Base-by-base conservation (phyloP, 2,797 vertebrate genomes). In the Cynodonichthys magdalenae region DNA sequence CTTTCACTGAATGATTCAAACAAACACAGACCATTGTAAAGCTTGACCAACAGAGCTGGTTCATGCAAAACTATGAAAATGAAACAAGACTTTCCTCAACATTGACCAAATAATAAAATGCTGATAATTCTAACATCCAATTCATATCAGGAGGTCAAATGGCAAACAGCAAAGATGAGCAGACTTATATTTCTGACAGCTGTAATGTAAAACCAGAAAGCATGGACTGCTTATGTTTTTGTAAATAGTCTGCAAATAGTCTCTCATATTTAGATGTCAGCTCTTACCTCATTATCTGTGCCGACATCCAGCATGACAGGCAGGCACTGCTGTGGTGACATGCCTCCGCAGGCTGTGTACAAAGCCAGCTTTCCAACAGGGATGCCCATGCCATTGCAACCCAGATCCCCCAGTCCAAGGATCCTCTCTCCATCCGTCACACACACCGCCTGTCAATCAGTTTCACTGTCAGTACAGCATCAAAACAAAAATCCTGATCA, bases 371-470 rank as follows among this genome's bases (percentile, higher is more conserved):
- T 99, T 29, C 97, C 97, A 75, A 99, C 97, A 1, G 97, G 97
- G 89, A 99, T 99, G 69, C 97, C 97, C 97, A 99, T 99, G 24
- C 97, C 97, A 31, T 96, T 92, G 80, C 95, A 96, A 69, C 97
- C 97, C 71, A 99, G 94, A 88, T 99, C 97, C 74, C 97, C 97
- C 60, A 99, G 92, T 36, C 97, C 97, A 74, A 99, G 94, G 82
- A 99, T 99, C 72, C 97, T 94, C 77, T 99, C 97, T 59, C 97
- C 97, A 1, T 99, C 97, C 0, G 97, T 99, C 83, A 99, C 93
- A 66, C 98, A 97, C 72, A 99, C 81, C 47, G 96, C 97, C 97
- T 99, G 81, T 46, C 20, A 74, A 81, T 50, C 65, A 66, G 46
- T 39, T 39, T 39, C 36, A 46, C 10, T 6, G 56, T 75, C 31